These are phyloP conservation scores for Gibbula magus DNA, from an alignment of 2,888 invertebrate species.

Conservation along the genomic window DNA sequence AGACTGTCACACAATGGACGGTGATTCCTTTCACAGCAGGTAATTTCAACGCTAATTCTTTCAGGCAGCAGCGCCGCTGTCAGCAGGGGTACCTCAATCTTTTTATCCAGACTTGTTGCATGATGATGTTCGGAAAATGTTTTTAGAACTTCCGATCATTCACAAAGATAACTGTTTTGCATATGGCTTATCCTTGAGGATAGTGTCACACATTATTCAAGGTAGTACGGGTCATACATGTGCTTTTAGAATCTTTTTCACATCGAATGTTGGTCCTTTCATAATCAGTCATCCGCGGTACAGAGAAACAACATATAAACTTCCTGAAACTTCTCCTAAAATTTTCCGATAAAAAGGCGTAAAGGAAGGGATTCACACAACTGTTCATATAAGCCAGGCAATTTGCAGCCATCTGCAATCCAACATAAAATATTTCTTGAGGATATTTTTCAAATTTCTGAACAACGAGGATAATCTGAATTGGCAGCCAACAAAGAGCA, in stretches of 20 bases:
- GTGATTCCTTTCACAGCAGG: not conserved
- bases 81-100: not conserved
- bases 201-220: conserved; percentile 10
- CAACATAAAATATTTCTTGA: conserved; percentile 77
- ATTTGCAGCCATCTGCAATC: conserved; percentile 71
- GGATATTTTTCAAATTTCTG: conserved; percentile 85
- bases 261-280: conserved; percentile 63
- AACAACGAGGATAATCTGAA: conserved; percentile 83
- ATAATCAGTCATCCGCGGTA: conserved; percentile 57
- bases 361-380: conserved; percentile 94
- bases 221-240: conserved; percentile 10
- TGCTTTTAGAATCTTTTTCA: conserved; percentile 38
- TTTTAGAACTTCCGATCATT: not conserved
- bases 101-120: conserved; percentile 9
- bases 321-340: conserved; percentile 89
- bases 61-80: too few relatives aligned
- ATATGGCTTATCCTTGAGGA: not conserved
- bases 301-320: conserved; percentile 68
- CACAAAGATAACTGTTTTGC: not conserved
- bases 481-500: conserved; percentile 95
- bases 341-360: conserved; percentile 95
- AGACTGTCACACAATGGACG: not conserved
- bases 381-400: conserved; percentile 90
- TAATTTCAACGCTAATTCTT: not conserved
- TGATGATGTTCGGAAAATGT: not conserved